Base-by-base conservation (phyloP, 53 echinoderm and acorn worm genomes). In the Glandiceps talaboti region DNA sequence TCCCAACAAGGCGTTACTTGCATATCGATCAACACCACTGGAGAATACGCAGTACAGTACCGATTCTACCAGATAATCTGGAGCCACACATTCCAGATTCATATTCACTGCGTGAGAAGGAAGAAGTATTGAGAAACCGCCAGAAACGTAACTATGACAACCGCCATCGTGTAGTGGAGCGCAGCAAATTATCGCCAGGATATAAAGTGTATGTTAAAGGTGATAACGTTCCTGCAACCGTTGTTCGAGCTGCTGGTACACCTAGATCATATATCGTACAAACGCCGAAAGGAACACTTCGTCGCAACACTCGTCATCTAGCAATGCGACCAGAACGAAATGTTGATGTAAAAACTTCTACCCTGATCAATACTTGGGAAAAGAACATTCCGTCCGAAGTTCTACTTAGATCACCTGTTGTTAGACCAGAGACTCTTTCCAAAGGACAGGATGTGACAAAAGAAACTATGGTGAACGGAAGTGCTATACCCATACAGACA, bases 1-100 rank as follows among this genome's bases (percentile, higher is more conserved):
- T 74, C 73, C 82, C 10, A 75, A 76, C 12, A 32, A 80, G 29
- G 85, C 82, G 0, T 31, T 88, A 1, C 74, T 84, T 25, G 78
- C 78, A 14, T 90, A 87, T 29, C 26, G 84, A 30, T 81, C 29
- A 30, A 77, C 90, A 33, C 90, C 87, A 27, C 82, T 87, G 0
- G 87, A 29, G 29, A 28, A 32, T 82, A 20, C 28, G 80, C 74
- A 64, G 84, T 27, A 84, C 84, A 29, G 72, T 87, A 32, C 82
- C 90, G 20, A 84, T 84, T n/a, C n/a, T n/a, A n/a, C n/a, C n/a
- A n/a, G n/a, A n/a, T n/a, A n/a, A n/a, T n/a, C n/a, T n/a, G n/a
- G n/a, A n/a, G n/a, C n/a, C n/a, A n/a, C n/a, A n/a, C n/a, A n/a
- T n/a, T n/a, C n/a, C n/a, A n/a, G n/a, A n/a, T n/a, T n/a, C n/a